Conservation (phyloP, 64 coral and sea anemone genomes). For the Stichodactyla mertensii region DNA sequence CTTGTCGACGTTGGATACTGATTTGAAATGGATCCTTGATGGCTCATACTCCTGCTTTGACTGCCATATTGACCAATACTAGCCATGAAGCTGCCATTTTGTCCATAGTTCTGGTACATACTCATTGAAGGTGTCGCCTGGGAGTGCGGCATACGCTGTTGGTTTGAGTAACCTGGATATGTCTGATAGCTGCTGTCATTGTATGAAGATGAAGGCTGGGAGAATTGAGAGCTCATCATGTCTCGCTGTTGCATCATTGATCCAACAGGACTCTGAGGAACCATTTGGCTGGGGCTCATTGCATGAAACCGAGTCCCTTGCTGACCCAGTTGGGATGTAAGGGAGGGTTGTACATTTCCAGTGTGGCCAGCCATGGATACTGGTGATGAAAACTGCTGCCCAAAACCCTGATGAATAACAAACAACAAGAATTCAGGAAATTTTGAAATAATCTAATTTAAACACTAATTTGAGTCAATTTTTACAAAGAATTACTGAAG, state of each 20-base stretch:
- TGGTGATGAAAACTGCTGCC: neutral
- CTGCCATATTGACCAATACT: slow-evolving; percentile 36
- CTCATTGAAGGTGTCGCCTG: slow-evolving; percentile 11
- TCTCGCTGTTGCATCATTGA: slow-evolving; percentile 47
- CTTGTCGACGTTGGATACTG: slow-evolving; percentile 36
- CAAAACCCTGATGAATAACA: slow-evolving; percentile 1
- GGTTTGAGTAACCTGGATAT: slow-evolving; percentile 26
- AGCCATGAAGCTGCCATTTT: neutral
- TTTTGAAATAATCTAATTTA: neutral
- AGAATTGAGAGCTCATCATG: slow-evolving; percentile 19
- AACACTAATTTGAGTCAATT: no score
- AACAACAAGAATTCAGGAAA: neutral
- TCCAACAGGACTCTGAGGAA: slow-evolving; percentile 7
- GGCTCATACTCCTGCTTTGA: slow-evolving; percentile 18
- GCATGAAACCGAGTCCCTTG: slow-evolving; percentile 8
- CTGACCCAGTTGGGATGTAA: slow-evolving; percentile 15
- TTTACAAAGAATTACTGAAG: no score
- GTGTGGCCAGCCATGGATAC: neutral
- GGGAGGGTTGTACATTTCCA: neutral
- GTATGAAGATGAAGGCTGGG: slow-evolving; percentile 25
- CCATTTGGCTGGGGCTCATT: slow-evolving; percentile 38
- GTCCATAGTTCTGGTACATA: slow-evolving; percentile 33
- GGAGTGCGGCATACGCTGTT: slow-evolving; percentile 11
- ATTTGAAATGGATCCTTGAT: neutral
- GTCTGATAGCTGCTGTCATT: slow-evolving; percentile 38